phyloP scores from a whole-genome alignment of 2,113 vertebrate genomes.

The Syrrhaptes paradoxus region DNA sequence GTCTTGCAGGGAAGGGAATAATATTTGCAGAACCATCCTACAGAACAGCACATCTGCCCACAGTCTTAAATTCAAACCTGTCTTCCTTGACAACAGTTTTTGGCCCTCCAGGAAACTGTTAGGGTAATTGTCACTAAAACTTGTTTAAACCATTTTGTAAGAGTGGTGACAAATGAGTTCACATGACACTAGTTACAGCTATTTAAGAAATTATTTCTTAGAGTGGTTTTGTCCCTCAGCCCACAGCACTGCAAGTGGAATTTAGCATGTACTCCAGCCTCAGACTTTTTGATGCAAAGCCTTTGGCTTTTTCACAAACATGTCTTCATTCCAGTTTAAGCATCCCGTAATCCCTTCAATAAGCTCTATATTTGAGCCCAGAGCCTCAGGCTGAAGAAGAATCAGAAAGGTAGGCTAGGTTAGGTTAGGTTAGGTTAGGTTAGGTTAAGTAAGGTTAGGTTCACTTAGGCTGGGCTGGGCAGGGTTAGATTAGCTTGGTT shows the following conservation, averaged over 20 bases:
- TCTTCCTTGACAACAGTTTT: background rate
- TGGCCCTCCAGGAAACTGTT: background rate
- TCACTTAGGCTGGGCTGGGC: background rate
- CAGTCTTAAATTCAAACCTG: background rate
- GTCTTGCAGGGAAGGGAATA: background rate
- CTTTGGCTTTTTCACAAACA: background rate
- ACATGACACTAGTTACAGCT: background rate
- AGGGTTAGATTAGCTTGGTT: background rate
- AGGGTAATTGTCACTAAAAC: background rate
- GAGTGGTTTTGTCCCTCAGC: background rate
- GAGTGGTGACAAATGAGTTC: background rate
- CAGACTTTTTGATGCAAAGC: background rate
- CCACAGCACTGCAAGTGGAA: background rate
- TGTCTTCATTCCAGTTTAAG: background rate
- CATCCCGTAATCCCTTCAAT: background rate
- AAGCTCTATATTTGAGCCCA: background rate
- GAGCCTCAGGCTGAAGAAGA: background rate
- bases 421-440: background rate
- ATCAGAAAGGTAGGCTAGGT: background rate
- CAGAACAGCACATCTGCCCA: background rate
- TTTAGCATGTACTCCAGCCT: background rate
- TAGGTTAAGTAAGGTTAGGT: background rate
- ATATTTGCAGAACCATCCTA: background rate
- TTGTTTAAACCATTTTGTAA: background rate
- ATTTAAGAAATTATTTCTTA: background rate